Conservation (phyloP, 2,888 invertebrate genomes). For the Tridacna gigas region DNA sequence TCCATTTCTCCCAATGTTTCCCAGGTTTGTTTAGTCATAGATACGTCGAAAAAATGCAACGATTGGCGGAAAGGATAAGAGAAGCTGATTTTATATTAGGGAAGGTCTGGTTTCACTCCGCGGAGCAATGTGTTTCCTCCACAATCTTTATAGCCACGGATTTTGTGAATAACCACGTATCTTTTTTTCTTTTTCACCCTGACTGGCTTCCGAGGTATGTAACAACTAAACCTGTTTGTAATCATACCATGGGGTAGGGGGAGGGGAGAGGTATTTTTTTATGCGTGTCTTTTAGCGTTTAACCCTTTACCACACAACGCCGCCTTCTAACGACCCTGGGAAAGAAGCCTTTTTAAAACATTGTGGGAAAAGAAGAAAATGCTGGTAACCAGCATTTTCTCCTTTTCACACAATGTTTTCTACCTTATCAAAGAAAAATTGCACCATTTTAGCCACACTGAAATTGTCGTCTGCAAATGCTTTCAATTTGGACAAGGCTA, state of each 20-base stretch:
- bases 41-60: no score
- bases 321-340: no score
- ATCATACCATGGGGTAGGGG: not conserved
- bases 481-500: no score
- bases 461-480: not conserved
- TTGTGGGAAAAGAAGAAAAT: not conserved
- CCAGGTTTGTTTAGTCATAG: no score
- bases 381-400: not conserved
- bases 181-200: not conserved
- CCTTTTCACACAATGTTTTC: not conserved
- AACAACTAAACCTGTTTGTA: slow-evolving; percentile 15
- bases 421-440: no score
- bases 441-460: no score
- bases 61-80: not conserved
- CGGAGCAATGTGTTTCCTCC: slow-evolving; percentile 32
- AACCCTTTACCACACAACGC: not conserved
- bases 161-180: not conserved
- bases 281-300: not conserved
- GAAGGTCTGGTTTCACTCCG: slow-evolving; percentile 33
- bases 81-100: slow-evolving; percentile 22
- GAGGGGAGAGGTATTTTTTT: no score
- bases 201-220: slow-evolving; percentile 17
- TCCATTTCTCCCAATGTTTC: no score
- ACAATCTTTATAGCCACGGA: not conserved
- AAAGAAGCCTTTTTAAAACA: no score